These are phyloP conservation scores for Bovichtus diacanthus DNA, from an alignment of 2,797 vertebrate genomes.

Conservation along the genomic window DNA sequence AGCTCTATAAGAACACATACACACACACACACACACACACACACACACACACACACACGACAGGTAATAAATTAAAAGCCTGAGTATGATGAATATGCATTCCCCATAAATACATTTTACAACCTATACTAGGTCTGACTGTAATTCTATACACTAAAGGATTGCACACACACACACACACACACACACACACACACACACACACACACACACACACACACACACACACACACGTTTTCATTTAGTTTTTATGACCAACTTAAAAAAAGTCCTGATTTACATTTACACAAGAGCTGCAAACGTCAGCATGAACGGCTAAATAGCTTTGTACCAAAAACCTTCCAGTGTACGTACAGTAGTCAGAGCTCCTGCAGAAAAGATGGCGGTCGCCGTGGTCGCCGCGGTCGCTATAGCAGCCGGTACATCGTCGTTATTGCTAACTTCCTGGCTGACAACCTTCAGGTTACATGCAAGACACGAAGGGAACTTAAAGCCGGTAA, in stretches of 20 bases:
- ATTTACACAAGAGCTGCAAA: background rate
- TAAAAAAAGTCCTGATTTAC: slow-evolving; percentile 30
- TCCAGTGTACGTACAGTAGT: too few species aligned
- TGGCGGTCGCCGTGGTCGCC: too few species aligned
- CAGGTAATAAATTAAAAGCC: slow-evolving; percentile 71
- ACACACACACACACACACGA: slow-evolving; percentile 3
- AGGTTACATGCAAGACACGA: too few species aligned
- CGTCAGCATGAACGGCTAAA: background rate
- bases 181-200: background rate
- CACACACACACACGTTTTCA: slow-evolving; percentile 12
- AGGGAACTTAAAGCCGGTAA: too few species aligned
- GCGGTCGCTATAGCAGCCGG: too few species aligned
- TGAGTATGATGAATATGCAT: slow-evolving; percentile 62
- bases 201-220: background rate
- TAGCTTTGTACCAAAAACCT: too few species aligned
- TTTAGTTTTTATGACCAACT: slow-evolving; percentile 18
- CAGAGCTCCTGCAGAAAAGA: too few species aligned
- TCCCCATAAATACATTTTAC: slow-evolving; percentile 58
- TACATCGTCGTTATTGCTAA: too few species aligned
- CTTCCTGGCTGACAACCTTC: too few species aligned
- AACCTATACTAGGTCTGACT: slow-evolving; percentile 15
- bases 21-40: slow-evolving; percentile 20
- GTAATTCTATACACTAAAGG: slow-evolving; percentile 27
- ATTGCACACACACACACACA: background rate
- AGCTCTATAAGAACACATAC: slow-evolving; percentile 16